These are phyloP conservation scores for Calosoma granatense DNA, from an alignment of 1,140 invertebrate species.

Conservation along the genomic window DNA sequence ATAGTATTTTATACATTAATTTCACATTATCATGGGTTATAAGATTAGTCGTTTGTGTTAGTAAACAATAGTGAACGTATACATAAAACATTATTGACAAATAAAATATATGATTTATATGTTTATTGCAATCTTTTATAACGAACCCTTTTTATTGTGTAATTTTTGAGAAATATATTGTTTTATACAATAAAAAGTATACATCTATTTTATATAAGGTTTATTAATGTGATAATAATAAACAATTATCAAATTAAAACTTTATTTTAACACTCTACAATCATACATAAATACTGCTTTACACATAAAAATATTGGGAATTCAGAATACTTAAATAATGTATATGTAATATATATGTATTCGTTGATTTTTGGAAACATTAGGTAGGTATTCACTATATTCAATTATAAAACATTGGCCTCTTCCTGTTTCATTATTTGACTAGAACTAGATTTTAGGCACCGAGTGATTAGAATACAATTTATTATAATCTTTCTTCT, in stretches of 20 bases:
- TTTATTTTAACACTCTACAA: not conserved
- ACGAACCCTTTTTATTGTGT: too few relatives aligned
- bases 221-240: too few relatives aligned
- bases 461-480: not conserved
- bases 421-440: conserved; percentile 2
- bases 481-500: not conserved
- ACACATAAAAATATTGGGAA: not conserved
- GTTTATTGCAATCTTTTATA: not conserved
- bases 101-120: not conserved
- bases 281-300: conserved; percentile 4
- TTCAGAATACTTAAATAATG: not conserved
- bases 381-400: too few relatives aligned
- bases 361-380: not conserved
- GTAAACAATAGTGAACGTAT: not conserved
- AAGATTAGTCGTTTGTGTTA: not conserved
- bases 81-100: not conserved
- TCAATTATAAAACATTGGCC: not conserved
- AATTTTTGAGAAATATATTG: too few relatives aligned
- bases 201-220: too few relatives aligned
- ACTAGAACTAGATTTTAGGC: conserved; percentile 6
- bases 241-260: not conserved
- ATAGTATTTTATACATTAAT: conserved; percentile 6
- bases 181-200: too few relatives aligned
- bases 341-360: not conserved
- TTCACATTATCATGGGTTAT: not conserved